Base-by-base conservation (phyloP, 1,140 invertebrate genomes). In the Drosophila kikkawai region DNA sequence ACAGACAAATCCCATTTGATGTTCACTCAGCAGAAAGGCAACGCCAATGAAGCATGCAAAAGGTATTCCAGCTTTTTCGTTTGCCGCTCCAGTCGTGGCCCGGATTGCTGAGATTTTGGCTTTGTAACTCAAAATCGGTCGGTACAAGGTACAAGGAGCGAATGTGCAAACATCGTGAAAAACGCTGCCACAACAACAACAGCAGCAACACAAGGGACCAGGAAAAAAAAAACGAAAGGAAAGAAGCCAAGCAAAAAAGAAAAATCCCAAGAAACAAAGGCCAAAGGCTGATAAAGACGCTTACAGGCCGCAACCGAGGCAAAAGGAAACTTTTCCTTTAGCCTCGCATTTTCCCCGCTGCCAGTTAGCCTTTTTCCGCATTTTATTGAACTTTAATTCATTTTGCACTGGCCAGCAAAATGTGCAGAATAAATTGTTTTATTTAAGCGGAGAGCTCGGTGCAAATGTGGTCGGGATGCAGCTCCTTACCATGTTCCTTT, bases 11-110 rank as follows among this genome's bases (percentile, higher is more conserved):
- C 85, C 85, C 85, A 90, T 90, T 90, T 90, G 85, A 90, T 90
- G 85, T 90, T 90, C 85, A 90, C 79, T 91, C 85, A 90, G 86
- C 85, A 90, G 85, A 90, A 90, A 90, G 85, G 86, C 85, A 90
- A 91, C 65, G 85, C 82, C 85, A 90, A 90, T 90, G 85, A 90
- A 90, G 85, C 85, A 90, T 90, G 85, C 85, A 90, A 90, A 90
- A 90, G 85, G 85, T 90, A 91, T 82, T 91, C 75, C 83, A 82
- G 79, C 67, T 73, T 86, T 82, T 82, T 86, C 83, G 56, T 82
- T 51, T 51, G 48, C 48, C 48, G 48, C 48, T 51, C 48, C 48
- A 51, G 48, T 11, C 48, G 48, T 69, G 61, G 57, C 70, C 55
- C 70, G 70, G 69, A 73, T 74, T 56, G 77, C 78, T 60, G 84